Percentiles rank a stretch among this genome's conserved stretches.
Evolutionary conservation across 2,797 vertebrate species (phyloP).

Genomic region (Buceros bicornis): DNA sequence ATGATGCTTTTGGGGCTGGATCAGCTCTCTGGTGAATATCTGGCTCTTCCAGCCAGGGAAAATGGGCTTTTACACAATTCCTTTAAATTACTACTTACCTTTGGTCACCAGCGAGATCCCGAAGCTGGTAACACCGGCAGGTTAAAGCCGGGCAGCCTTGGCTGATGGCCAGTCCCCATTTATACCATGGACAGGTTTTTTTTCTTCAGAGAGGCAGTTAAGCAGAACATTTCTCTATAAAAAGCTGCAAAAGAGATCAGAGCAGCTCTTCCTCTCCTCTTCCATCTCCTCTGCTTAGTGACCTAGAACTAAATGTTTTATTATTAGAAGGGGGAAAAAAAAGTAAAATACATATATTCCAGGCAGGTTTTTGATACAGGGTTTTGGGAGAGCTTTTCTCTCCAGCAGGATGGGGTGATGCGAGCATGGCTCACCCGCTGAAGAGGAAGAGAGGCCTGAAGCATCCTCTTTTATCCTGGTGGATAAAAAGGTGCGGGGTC

Average conservation of each 20-base stretch:
- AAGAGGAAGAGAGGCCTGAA: background rate
- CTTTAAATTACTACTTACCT: background rate
- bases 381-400: background rate
- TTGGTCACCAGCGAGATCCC: background rate
- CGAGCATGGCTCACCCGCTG: background rate
- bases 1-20: background rate
- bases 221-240: constrained; percentile 63
- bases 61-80: background rate
- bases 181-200: background rate
- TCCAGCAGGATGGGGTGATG: background rate
- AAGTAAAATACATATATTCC: background rate
- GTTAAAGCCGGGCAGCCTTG: background rate
- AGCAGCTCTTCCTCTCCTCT: constrained; percentile 40
- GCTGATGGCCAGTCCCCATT: constrained; percentile 36
- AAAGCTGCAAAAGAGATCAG: constrained; percentile 62
- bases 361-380: background rate
- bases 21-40: background rate
- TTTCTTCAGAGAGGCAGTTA: constrained; percentile 9
- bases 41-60: background rate
- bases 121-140: background rate
- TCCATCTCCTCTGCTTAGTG: constrained; percentile 64
- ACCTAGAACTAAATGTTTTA: constrained; percentile 70
- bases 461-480: background rate
- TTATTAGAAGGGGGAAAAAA: constrained; percentile 43
- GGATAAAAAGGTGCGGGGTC: background rate